phyloP scores from a whole-genome alignment of 2,888 invertebrate genomes.

The Griposia aprilina region DNA sequence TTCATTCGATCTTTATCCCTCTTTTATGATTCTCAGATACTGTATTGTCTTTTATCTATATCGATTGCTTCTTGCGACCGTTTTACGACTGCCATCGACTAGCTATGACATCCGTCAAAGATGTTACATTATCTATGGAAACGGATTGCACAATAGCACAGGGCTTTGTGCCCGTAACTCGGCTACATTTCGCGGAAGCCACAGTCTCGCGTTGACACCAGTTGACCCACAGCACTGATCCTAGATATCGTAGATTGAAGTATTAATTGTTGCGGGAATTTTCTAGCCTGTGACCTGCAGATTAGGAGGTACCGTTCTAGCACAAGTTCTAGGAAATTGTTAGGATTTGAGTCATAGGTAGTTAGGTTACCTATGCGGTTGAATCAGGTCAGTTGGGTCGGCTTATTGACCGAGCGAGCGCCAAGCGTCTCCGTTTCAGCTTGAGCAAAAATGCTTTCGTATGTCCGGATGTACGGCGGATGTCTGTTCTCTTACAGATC shows the following conservation, averaged over 20 bases:
- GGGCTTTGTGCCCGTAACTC: conserved; percentile 28
- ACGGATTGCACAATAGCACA: conserved; percentile 35
- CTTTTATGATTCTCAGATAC: conserved; percentile 11
- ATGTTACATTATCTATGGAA: conserved; percentile 19
- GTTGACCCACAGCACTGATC: conserved; percentile 72
- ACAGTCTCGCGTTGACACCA: conserved; percentile 74
- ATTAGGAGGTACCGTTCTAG: conserved; percentile 21
- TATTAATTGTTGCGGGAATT: conserved; percentile 57
- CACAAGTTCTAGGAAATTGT: conserved; percentile 38
- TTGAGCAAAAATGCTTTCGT: too few species aligned
- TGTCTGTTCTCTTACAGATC: too few species aligned
- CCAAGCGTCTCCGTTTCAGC: too few species aligned
- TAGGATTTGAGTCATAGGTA: neutral
- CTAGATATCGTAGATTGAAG: conserved; percentile 58
- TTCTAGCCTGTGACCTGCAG: conserved; percentile 34
- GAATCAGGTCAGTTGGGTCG: neutral
- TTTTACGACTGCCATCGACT: conserved; percentile 21
- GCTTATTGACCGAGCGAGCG: too few species aligned
- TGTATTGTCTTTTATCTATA: conserved; percentile 21
- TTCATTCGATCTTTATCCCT: neutral
- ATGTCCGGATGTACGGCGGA: too few species aligned
- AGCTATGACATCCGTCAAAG: conserved; percentile 18
- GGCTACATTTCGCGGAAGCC: conserved; percentile 64
- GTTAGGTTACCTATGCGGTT: neutral
- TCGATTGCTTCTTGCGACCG: conserved; percentile 20